Conservation (phyloP, 2,113 vertebrate genomes). For the Psilopsiagon aymara region DNA sequence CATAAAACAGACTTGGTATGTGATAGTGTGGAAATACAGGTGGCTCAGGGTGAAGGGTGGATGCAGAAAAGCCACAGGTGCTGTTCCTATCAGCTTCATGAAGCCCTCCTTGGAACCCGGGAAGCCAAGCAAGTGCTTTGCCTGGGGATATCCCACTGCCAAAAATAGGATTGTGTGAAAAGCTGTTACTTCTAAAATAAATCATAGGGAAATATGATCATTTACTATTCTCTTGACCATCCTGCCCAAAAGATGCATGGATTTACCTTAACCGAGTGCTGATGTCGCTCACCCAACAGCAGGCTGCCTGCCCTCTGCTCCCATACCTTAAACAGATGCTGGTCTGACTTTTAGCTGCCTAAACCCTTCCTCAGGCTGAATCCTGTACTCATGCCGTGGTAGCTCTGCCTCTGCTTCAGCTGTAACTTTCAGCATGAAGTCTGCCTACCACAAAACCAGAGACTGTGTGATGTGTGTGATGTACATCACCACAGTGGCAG, state of each 20-base stretch:
- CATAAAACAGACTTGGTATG: neutral
- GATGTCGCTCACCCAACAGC: accelerated
- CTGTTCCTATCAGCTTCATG: neutral
- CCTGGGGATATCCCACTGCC: neutral
- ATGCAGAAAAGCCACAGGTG: neutral
- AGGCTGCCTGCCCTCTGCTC: neutral
- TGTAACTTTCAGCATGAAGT: accelerated
- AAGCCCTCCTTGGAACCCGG: neutral
- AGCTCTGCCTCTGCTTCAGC: neutral
- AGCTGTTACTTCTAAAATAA: neutral
- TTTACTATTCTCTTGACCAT: neutral
- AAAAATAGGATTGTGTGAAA: neutral
- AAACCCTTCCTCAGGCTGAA: neutral
- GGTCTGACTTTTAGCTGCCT: neutral
- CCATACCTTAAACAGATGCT: accelerated
- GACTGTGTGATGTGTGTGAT: neutral
- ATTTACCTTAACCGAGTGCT: neutral
- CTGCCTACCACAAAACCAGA: neutral
- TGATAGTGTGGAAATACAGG: neutral
- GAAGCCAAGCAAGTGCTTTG: neutral
- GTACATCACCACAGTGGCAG: accelerated
- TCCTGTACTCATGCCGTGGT: neutral
- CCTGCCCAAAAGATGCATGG: neutral
- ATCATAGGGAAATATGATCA: neutral
- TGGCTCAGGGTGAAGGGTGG: neutral